Evolutionary conservation across 2,113 vertebrate genomes (phyloP), one percentile per base, ranked within the genome.

Genomic region (Amblyopsis rosae): DNA sequence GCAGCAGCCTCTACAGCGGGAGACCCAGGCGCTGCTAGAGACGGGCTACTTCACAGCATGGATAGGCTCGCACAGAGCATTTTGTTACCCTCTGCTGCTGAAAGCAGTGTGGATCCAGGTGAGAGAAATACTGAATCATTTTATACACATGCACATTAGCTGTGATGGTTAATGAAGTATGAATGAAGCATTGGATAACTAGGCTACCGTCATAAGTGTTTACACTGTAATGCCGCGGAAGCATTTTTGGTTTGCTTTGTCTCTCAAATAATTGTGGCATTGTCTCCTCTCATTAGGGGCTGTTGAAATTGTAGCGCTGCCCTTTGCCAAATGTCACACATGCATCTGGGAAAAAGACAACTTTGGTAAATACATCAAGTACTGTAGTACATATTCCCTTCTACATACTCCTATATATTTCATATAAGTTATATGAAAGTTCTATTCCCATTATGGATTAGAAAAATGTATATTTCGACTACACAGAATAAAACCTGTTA

Each of bases 291-390:
- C 84, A 74, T 45, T 72, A 93, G 67, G 71, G 35, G 89, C 85
- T 67, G 86, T 95, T 1, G 91, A 93, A 47, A 92, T 89, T 3
- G 90, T 97, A 26, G 82, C 67, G 69, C 81, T 96, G 59, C 96
- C 96, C 0, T 78, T 92, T 0, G 94, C 96, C 46, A 95, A 93
- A 80, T 98, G 96, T 78, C 93, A 94, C 80, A 91, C 91, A 1
- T 94, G 92, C 80, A 89, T 77, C 71, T 99, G 96, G 96, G 95
- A 94, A 69, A 94, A 93, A 63, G 95, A 98, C 82, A 97, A 94
- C 81, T 98, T 99, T 12, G 97, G 97, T 99, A 92, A 95, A 6
- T 32, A 26, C 7, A 0, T 32, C 2, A 12, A 10, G 9, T 17
- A 59, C 47, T 17, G 26, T 41, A 7, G 35, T 41, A 41, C 35